Conservation (phyloP, 2,888 invertebrate species). For the Mesorhabditis spiculigera region DNA sequence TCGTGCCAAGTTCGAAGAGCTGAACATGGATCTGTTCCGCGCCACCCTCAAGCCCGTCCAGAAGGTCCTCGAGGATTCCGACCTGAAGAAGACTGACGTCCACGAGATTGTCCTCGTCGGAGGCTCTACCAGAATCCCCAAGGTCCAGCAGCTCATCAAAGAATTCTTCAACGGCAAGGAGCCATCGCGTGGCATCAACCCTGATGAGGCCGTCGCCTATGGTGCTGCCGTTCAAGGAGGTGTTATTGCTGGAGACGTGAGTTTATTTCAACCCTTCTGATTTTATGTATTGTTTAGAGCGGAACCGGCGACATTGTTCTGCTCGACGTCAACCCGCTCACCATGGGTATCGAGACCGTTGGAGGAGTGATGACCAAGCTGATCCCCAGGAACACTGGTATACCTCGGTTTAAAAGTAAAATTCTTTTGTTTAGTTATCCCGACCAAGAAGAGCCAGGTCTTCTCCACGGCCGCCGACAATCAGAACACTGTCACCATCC, state of each 20-base stretch:
- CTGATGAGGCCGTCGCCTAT: slow-evolving; percentile 94
- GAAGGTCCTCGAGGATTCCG: slow-evolving; percentile 89
- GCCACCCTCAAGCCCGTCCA: slow-evolving; percentile 91
- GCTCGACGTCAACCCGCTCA: slow-evolving; percentile 94
- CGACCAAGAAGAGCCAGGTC: slow-evolving; percentile 97
- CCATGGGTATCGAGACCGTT: slow-evolving; percentile 98
- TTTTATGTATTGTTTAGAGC: slow-evolving; percentile 59
- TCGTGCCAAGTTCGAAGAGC: slow-evolving; percentile 79
- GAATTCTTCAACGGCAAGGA: slow-evolving; percentile 93
- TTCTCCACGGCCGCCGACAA: slow-evolving; percentile 99
- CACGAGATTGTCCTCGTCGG: slow-evolving; percentile 98
- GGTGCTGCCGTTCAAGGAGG: slow-evolving; percentile 93
- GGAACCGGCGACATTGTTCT: slow-evolving; percentile 81
- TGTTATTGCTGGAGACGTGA: slow-evolving; percentile 87
- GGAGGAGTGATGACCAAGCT: slow-evolving; percentile 99
- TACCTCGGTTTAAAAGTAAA: too few species aligned
- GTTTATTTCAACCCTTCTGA: not conserved
- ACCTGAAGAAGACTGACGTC: slow-evolving; percentile 95
- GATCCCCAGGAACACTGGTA: slow-evolving; percentile 86
- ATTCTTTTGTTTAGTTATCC: slow-evolving; percentile 69
- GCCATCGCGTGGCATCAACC: slow-evolving; percentile 72
- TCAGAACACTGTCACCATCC: slow-evolving; percentile 97
- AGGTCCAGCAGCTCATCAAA: slow-evolving; percentile 71
- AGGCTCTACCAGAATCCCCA: slow-evolving; percentile 97
- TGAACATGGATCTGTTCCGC: slow-evolving; percentile 66